Evolutionary conservation across 2,797 vertebrate species (phyloP).

Genomic region (Epinephelus awoara): DNA sequence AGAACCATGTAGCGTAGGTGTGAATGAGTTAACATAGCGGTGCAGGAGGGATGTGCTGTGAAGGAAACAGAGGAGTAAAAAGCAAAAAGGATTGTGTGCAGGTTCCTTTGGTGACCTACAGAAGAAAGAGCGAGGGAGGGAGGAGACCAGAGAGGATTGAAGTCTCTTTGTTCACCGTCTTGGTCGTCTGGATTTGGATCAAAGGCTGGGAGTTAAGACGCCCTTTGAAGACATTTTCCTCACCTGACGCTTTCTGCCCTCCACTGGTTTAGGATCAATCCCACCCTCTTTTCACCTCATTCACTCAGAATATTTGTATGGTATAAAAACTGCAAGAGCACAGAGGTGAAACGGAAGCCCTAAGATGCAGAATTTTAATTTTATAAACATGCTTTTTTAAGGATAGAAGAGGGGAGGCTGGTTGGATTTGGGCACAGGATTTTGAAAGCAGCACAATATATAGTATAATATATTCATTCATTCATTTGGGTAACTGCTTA

Average conservation of each 20-base stretch:
- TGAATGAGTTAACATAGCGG: neutral
- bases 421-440: neutral
- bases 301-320: constrained; percentile 9
- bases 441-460: neutral
- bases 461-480: neutral
- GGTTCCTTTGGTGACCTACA: constrained; percentile 39
- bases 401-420: neutral
- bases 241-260: constrained; percentile 60
- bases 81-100: constrained; percentile 28
- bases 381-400: neutral
- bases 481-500: no score
- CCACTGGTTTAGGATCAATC: constrained; percentile 21
- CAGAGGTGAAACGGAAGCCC: constrained; percentile 5
- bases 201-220: constrained; percentile 70
- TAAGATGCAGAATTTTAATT: neutral
- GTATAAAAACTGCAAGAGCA: neutral
- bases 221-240: constrained; percentile 72
- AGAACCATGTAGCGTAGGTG: neutral
- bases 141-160: constrained; percentile 39
- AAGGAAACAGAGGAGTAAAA: constrained; percentile 21
- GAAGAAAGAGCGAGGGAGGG: constrained; percentile 29
- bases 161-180: constrained; percentile 55
- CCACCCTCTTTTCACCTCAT: neutral
- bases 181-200: constrained; percentile 68
- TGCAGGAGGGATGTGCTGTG: constrained; percentile 22